Percentiles rank a stretch among this genome's conserved stretches.
Conservation (phyloP, 2,797 vertebrate genomes). For the Poliocrania exsul region DNA sequence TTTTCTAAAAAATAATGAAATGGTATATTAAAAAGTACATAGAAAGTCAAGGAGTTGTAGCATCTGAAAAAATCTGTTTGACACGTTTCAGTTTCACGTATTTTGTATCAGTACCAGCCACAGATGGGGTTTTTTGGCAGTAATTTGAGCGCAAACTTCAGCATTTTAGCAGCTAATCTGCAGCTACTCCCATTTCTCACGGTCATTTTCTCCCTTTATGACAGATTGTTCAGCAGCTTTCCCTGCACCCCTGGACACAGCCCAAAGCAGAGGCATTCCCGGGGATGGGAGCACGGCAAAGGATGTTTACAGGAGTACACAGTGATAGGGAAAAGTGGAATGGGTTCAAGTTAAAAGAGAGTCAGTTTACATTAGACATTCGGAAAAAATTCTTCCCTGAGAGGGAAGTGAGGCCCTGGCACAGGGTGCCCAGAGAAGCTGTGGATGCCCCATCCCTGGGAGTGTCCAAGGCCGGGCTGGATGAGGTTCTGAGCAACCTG, state of each 20-base stretch:
- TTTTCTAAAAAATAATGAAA: background rate
- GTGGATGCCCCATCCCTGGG: background rate
- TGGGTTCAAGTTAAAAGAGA: background rate
- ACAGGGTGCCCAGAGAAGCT: background rate
- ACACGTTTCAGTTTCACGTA: fast-evolving
- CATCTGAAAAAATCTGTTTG: background rate
- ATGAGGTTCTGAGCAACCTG: background rate
- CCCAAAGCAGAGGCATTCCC: background rate
- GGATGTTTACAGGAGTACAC: no score
- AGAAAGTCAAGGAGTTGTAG: background rate
- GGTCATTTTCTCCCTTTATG: fast-evolving
- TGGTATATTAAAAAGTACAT: fast-evolving
- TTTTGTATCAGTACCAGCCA: background rate
- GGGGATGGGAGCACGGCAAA: fast-evolving
- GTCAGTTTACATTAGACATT: background rate
- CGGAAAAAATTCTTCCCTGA: no score
- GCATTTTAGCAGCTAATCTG: background rate
- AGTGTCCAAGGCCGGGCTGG: fast-evolving
- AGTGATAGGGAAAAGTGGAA: background rate
- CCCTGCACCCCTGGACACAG: fast-evolving
- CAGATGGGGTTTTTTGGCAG: fast-evolving
- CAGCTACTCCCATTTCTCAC: background rate
- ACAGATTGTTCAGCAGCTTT: fast-evolving
- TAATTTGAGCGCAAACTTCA: background rate
- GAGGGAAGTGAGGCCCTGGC: background rate